Percentiles rank a stretch among this genome's conserved stretches.
phyloP scores from a whole-genome alignment of 2,797 vertebrate species.

The Triplophysa yarkandensis region DNA sequence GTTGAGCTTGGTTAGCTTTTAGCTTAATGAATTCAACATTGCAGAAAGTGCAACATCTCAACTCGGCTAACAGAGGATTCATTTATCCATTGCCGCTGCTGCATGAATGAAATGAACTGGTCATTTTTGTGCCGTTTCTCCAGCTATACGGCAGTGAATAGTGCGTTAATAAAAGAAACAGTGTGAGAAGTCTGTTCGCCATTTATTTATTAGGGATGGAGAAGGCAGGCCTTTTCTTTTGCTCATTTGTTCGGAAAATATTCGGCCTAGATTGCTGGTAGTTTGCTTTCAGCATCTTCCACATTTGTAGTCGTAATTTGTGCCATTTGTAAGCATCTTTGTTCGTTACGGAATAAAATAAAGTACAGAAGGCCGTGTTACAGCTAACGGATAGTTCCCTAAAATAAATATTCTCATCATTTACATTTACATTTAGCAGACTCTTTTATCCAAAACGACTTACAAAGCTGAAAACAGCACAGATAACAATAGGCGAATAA shows the following conservation, averaged over 20 bases:
- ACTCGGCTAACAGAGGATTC: conserved; percentile 70
- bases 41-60: conserved; percentile 52
- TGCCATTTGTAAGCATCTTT: too few species aligned
- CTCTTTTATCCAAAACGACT: too few species aligned
- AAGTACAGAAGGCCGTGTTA: too few species aligned
- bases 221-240: not conserved
- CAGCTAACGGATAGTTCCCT: too few species aligned
- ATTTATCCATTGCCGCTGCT: conserved; percentile 73
- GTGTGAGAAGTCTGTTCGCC: conserved; percentile 2
- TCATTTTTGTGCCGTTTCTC: conserved; percentile 1
- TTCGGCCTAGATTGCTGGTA: not conserved
- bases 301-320: not conserved
- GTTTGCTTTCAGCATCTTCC: not conserved
- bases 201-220: conserved; percentile 2
- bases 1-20: conserved; percentile 53
- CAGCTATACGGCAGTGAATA: not conserved
- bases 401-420: too few species aligned
- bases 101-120: conserved; percentile 76
- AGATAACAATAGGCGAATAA: too few species aligned
- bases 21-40: conserved; percentile 72
- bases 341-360: too few species aligned
- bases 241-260: not conserved
- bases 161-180: not conserved
- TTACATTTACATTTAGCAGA: too few species aligned
- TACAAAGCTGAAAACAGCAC: too few species aligned